Conservation (phyloP, 2,888 invertebrate species). For the Epirrhoe tristata region DNA sequence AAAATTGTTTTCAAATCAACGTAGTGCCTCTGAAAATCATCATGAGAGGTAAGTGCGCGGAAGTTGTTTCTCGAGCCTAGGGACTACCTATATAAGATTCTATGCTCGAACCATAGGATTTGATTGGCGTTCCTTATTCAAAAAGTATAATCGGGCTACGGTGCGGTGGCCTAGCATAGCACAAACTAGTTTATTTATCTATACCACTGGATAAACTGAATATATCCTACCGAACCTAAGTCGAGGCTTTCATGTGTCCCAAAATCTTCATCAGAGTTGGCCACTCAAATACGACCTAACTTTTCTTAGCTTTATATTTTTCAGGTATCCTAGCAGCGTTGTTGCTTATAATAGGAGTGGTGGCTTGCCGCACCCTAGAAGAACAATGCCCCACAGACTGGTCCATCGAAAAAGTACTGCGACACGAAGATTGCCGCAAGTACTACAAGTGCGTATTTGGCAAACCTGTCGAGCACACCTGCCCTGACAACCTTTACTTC, state of each 20-base stretch:
- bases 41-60: constrained; percentile 46
- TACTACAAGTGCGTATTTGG: constrained; percentile 89
- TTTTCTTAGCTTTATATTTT: constrained; percentile 27
- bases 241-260: constrained; percentile 46
- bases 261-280: constrained; percentile 45
- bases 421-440: constrained; percentile 84
- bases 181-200: too few relatives aligned
- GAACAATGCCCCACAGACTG: constrained; percentile 66
- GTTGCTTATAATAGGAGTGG: constrained; percentile 50
- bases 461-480: constrained; percentile 83
- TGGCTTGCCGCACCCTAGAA: constrained; percentile 49
- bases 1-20: constrained; percentile 5
- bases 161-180: too few relatives aligned
- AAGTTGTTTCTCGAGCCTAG: neutral
- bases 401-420: constrained; percentile 80
- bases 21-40: constrained; percentile 36
- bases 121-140: too few relatives aligned
- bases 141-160: too few relatives aligned
- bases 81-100: too few relatives aligned
- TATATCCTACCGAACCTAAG: too few relatives aligned
- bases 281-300: too few relatives aligned
- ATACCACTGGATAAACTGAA: too few relatives aligned
- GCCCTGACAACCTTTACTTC: constrained; percentile 85
- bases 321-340: constrained; percentile 50
- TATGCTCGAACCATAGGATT: too few relatives aligned